Base-by-base conservation (phyloP, 2,888 invertebrate genomes). In the Agonopterix alstromeriana region DNA sequence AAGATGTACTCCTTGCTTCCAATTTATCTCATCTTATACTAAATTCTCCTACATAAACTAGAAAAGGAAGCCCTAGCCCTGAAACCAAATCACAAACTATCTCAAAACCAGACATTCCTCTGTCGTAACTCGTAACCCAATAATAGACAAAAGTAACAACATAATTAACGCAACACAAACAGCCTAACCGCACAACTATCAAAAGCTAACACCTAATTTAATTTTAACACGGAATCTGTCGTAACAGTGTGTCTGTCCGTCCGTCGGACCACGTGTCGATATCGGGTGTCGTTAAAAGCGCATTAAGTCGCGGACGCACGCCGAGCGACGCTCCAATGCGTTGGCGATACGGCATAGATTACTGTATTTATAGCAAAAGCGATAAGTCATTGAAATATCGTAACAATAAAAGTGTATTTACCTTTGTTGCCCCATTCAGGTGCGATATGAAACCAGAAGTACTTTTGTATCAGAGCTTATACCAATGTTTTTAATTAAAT, bases 211-310 rank as follows among this genome's bases (percentile, higher is more conserved):
- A 51, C 46, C 48, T 51, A 45, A 48, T 48, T 46, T 48, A 48
- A 48, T 44, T 48, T n/a, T 10, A 35, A 46, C 49, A 11, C 36
- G 42, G 41, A 57, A 58, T 55, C 50, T 14, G 42, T 46, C 14
- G 43, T 42, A 43, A 46, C 49, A 45, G 53, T 49, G 35, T 50
- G 56, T 53, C 48, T 56, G 55, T 56, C 50, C 46, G 53, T 48
- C 42, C 47, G 53, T 48, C 54, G 50, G 52, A 62, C 61, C 73
- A 70, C 72, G 72, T 73, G 73, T 67, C 63, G 65, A 61, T 67
- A 66, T 61, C 60, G 55, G 53, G 57, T 63, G 66, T 77, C 76
- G 77, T 76, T 77, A 75, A 75, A 77, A 73, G 74, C 76, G 59
- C 80, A 78, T 81, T 79, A 82, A 69, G 69, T 61, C 55, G 54